Conservation (phyloP, 1,140 invertebrate genomes). For the Bombus waltoni region DNA sequence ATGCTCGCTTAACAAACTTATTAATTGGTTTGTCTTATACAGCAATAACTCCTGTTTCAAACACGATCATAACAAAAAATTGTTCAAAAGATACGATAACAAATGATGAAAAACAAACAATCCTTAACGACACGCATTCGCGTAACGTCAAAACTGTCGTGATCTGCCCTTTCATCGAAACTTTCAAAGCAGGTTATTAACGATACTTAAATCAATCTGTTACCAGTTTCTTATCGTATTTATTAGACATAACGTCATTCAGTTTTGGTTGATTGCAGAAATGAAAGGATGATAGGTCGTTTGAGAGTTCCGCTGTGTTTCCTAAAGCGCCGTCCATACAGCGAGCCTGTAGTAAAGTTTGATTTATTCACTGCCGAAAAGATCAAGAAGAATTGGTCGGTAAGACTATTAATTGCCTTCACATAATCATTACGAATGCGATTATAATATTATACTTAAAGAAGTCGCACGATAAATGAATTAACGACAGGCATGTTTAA, state of each 20-base stretch:
- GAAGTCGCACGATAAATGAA: not conserved
- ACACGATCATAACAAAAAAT: not conserved
- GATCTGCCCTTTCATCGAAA: not conserved
- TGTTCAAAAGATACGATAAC: conserved; percentile 1
- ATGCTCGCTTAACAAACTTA: not conserved
- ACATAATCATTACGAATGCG: not conserved
- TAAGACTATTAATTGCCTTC: conserved; percentile 20
- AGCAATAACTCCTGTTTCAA: not conserved
- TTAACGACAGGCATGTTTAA: not conserved
- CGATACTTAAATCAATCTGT: not conserved
- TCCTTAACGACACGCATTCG: not conserved
- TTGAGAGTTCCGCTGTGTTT: conserved; percentile 23
- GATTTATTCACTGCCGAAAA: not conserved
- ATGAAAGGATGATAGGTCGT: conserved; percentile 15
- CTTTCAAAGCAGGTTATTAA: conserved; percentile 3
- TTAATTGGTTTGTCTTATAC: not conserved
- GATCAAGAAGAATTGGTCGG: conserved; percentile 29
- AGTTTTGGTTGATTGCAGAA: conserved; percentile 20
- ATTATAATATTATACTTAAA: not conserved
- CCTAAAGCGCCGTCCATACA: not conserved
- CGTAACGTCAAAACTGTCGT: not conserved
- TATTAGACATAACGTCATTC: not conserved
- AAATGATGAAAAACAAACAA: conserved; percentile 39
- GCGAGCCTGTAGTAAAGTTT: not conserved
- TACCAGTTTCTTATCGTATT: not conserved